Percentiles rank a stretch among this genome's conserved stretches.
phyloP scores from a whole-genome alignment of 2,797 vertebrate species.

The Parambassis ranga region DNA sequence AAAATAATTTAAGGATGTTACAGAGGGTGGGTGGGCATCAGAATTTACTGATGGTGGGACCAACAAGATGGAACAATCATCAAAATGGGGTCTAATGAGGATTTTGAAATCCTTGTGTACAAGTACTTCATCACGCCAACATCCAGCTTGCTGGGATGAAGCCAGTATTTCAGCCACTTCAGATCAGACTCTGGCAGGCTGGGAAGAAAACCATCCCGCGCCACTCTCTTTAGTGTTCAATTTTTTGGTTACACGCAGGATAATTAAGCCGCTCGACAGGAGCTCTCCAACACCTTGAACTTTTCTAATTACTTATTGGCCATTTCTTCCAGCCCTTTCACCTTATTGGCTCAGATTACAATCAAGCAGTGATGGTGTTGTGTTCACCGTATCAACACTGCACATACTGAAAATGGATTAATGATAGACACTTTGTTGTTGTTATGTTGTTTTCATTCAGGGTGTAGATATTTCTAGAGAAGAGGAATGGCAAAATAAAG shows the following conservation, averaged over 20 bases:
- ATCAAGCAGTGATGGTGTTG: conserved; percentile 2
- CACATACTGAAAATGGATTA: not conserved
- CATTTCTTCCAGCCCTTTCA: not conserved
- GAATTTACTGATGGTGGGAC: not conserved
- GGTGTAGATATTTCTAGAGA: conserved; percentile 10
- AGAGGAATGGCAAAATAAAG: conserved; percentile 10
- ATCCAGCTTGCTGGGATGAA: not conserved
- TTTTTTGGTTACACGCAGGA: conserved; percentile 15
- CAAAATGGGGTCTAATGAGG: conserved; percentile 8
- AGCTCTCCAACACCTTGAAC: conserved; percentile 16
- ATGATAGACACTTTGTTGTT: not conserved
- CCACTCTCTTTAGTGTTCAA: conserved; percentile 20
- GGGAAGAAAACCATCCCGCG: conserved; percentile 23
- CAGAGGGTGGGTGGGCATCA: not conserved
- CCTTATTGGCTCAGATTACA: conserved; percentile 22
- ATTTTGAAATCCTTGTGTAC: conserved; percentile 9
- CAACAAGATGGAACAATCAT: not conserved
- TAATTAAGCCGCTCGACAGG: conserved; percentile 8
- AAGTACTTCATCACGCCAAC: not conserved
- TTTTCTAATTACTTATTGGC: conserved; percentile 43
- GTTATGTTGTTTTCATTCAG: conserved; percentile 26
- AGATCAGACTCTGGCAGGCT: conserved; percentile 10
- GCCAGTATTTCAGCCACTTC: conserved; percentile 38
- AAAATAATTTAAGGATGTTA: not conserved
- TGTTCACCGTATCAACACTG: conserved; percentile 1